These are phyloP conservation scores for Andrena trimmerana DNA, from an alignment of 2,888 invertebrate genomes.

Conservation along the genomic window DNA sequence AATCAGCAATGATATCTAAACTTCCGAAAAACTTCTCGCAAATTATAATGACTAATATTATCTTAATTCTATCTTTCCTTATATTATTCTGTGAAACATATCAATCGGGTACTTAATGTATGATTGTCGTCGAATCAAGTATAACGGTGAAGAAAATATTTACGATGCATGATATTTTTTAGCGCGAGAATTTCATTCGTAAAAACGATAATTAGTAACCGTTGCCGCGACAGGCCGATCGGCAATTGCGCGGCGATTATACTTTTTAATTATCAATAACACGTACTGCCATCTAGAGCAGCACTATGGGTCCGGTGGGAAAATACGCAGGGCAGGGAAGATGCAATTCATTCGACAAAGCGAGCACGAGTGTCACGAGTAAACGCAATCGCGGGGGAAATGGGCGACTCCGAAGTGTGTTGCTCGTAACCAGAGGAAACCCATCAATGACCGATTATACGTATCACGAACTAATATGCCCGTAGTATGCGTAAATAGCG, in stretches of 20 bases:
- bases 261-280: conserved; percentile 65
- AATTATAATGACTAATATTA: no score
- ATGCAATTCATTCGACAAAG: conserved; percentile 69
- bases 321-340: conserved; percentile 63
- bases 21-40: no score
- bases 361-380: conserved; percentile 31
- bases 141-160: background rate
- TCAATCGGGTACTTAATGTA: no score
- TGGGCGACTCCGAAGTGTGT: conserved; percentile 2
- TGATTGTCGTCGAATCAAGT: background rate
- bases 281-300: conserved; percentile 58
- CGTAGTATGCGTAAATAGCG: conserved; percentile 31
- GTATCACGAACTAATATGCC: conserved; percentile 2
- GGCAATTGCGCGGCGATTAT: conserved; percentile 47
- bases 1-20: no score
- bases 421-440: background rate
- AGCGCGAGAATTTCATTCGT: background rate
- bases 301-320: conserved; percentile 31
- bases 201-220: conserved; percentile 7
- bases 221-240: background rate
- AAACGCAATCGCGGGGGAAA: conserved; percentile 13
- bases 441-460: conserved; percentile 44
- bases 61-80: background rate
- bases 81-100: background rate
- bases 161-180: background rate